Evolutionary conservation across 2,888 invertebrate species (phyloP).

Genomic region (Piscicola geometra): DNA sequence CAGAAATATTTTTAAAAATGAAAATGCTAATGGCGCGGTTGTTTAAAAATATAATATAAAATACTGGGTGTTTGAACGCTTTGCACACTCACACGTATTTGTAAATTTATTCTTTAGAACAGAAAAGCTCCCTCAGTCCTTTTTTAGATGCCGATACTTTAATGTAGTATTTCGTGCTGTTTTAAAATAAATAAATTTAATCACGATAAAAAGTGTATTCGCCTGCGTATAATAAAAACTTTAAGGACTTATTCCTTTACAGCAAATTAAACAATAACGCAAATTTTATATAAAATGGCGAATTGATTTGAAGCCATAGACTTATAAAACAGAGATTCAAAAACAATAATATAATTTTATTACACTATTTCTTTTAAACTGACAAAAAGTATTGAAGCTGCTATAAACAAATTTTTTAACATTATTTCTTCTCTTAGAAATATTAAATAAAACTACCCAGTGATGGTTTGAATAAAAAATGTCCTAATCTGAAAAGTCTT

Average conservation of each 20-base stretch:
- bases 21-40: not conserved
- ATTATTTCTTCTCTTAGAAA: not conserved
- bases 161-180: not conserved
- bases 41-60: not conserved
- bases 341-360: not conserved
- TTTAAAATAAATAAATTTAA: not conserved
- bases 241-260: not conserved
- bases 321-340: not conserved
- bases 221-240: not conserved
- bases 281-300: constrained; percentile 9
- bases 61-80: too few species aligned
- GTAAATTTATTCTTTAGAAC: too few species aligned
- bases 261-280: not conserved
- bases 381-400: not conserved
- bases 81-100: too few species aligned
- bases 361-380: not conserved
- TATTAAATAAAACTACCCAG: too few species aligned
- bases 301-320: constrained; percentile 12
- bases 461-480: too few species aligned
- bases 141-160: not conserved
- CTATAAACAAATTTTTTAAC: not conserved
- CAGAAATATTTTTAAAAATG: constrained; percentile 3
- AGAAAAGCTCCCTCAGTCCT: not conserved
- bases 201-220: not conserved
- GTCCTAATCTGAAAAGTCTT: too few species aligned